Evolutionary conservation across 2,113 vertebrate genomes (phyloP).

Genomic region (Orcinus orca): DNA sequence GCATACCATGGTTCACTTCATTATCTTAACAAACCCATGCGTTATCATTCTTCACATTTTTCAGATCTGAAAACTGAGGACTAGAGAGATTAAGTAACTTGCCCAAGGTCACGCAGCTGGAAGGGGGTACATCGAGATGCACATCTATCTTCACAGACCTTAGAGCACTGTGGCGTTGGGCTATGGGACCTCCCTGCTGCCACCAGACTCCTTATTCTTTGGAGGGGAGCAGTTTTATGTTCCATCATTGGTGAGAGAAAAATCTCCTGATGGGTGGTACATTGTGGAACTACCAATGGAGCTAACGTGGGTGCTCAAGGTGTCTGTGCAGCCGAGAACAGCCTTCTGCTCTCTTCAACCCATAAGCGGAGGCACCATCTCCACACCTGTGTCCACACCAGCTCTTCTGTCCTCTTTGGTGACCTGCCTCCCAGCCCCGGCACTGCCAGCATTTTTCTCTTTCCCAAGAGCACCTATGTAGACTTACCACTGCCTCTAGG

Average conservation of each 20-base stretch:
- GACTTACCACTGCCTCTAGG: background rate
- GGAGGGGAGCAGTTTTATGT: background rate
- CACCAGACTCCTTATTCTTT: background rate
- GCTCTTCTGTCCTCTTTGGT: background rate
- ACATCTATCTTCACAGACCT: background rate
- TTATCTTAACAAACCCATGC: background rate
- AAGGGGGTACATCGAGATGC: background rate
- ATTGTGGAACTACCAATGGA: background rate
- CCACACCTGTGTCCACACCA: background rate
- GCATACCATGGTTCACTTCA: background rate
- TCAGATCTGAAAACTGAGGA: background rate
- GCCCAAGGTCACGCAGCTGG: background rate
- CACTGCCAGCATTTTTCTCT: background rate
- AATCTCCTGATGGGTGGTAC: background rate
- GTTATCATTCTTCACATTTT: background rate
- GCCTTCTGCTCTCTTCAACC: background rate
- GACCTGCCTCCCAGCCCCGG: background rate
- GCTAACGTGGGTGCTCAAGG: background rate
- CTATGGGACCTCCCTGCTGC: background rate
- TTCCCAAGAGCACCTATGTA: background rate
- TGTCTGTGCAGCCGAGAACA: background rate
- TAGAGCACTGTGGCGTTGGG: no score
- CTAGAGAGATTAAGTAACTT: background rate
- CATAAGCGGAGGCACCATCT: background rate
- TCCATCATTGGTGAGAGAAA: background rate